Conservation (phyloP, 2,113 vertebrate genomes). For the Martes martes region DNA sequence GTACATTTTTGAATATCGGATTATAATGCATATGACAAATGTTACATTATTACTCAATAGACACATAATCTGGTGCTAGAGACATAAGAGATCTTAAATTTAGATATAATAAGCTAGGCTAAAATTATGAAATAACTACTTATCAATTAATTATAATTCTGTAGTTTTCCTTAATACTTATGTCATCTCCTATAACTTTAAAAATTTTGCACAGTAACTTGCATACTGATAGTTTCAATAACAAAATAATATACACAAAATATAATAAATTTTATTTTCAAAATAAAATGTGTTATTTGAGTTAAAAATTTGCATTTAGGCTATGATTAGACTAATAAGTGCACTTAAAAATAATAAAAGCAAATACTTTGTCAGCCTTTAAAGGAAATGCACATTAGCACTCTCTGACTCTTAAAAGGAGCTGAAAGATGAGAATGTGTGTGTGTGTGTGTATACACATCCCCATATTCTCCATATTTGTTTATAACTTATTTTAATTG, state of each 20-base stretch:
- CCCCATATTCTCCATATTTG: not conserved
- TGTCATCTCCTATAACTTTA: not conserved
- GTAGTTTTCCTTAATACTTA: not conserved
- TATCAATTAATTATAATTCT: not conserved
- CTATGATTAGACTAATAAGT: not conserved
- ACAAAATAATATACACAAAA: conserved; percentile 9
- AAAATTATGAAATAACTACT: not conserved
- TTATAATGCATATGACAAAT: not conserved
- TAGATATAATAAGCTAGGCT: not conserved
- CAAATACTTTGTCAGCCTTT: not conserved
- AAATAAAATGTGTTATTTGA: not conserved
- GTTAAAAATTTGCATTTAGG: not conserved
- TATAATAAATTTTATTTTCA: not conserved
- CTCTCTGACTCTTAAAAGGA: not conserved
- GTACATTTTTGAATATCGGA: not conserved
- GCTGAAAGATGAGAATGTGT: not conserved
- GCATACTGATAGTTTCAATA: not conserved
- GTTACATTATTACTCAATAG: not conserved
- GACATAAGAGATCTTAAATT: not conserved
- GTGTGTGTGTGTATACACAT: not conserved
- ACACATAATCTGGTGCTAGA: not conserved
- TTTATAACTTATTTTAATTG: not conserved
- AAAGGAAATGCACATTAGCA: not conserved
- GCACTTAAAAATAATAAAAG: not conserved
- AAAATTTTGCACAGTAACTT: not conserved